Conservation (phyloP, 2,797 vertebrate species). For the Clamator glandarius region DNA sequence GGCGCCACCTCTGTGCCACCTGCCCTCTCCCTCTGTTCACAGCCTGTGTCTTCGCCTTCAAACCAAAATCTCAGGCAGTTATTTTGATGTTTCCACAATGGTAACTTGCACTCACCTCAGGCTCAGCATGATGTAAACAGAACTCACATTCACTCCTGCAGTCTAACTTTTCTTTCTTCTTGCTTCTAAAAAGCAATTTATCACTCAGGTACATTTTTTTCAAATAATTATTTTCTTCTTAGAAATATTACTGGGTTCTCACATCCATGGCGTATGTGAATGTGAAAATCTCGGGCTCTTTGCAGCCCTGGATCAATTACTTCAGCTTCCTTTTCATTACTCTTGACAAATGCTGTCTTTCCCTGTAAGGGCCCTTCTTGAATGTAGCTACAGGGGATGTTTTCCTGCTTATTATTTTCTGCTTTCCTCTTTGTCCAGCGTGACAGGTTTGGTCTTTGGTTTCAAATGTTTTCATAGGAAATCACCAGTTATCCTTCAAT, state of each 20-base stretch:
- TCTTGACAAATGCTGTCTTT: neutral
- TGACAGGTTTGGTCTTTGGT: neutral
- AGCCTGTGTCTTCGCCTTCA: neutral
- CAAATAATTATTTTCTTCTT: neutral
- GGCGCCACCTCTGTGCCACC: neutral
- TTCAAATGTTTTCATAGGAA: neutral
- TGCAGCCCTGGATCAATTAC: neutral
- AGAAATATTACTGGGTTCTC: neutral
- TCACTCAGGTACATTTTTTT: neutral
- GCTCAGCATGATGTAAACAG: neutral
- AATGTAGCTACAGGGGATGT: neutral
- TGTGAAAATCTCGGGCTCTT: neutral
- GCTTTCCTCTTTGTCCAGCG: neutral
- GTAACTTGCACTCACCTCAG: neutral
- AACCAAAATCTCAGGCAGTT: neutral
- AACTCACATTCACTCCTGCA: neutral
- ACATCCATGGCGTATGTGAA: neutral
- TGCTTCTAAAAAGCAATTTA: neutral
- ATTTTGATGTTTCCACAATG: neutral
- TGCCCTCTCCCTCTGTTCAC: neutral
- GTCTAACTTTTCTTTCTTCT: neutral
- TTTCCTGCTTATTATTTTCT: neutral
- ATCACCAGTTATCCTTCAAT: neutral
- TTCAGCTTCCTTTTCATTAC: neutral
- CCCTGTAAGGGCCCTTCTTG: neutral